Base-by-base conservation (phyloP, 2,113 vertebrate species). In the Apodemus speciosus region DNA sequence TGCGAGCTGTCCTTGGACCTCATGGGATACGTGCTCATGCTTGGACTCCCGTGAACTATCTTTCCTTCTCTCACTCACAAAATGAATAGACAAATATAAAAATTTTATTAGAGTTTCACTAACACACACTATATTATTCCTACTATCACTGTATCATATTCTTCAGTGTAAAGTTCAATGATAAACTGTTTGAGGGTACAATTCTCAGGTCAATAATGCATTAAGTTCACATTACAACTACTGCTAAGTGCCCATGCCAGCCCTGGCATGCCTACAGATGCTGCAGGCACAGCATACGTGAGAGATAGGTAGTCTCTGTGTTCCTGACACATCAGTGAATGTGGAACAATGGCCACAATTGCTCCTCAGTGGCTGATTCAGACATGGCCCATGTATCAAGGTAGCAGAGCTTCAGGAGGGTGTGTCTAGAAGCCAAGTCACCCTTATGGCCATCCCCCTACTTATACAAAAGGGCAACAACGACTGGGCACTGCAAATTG, bases 291-390 rank as follows among this genome's bases (percentile, higher is more conserved):
- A 0, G 23, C 27, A 58, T 35, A 38, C 16, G 46, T 6, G 25
- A 60, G 56, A 43, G 2, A 75, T 25, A 40, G 2, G 69, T 32
- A 49, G 49, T 4, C 4, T 43, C 51, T 46, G n/a, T 58, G 51
- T 66, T 35, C 14, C 1, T 0, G 2, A 75, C 21, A 2, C 2
- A 9, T 3, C 9, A 60, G 66, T 40, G 21, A 40, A 69, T 8
- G 4, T 18, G 56, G 58, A 68, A 16, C 18, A 4, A 56, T 30
- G 35, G n/a, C 53, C 60, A 73, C 0, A 76, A n/a, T 0, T 27
- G 62, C 25, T 35, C n/a, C 23, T 30, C 4, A 2, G 2, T 15
- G 51, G 60, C 46, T 87, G 71, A 16, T 40, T 0, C 25, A 83
- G 38, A 43, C 0, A 83, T 4, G 46, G 4, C 3, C 40, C 30